phyloP scores from a whole-genome alignment of 92 coral and sea anemone species.

The Chrysogorgia sp. region DNA sequence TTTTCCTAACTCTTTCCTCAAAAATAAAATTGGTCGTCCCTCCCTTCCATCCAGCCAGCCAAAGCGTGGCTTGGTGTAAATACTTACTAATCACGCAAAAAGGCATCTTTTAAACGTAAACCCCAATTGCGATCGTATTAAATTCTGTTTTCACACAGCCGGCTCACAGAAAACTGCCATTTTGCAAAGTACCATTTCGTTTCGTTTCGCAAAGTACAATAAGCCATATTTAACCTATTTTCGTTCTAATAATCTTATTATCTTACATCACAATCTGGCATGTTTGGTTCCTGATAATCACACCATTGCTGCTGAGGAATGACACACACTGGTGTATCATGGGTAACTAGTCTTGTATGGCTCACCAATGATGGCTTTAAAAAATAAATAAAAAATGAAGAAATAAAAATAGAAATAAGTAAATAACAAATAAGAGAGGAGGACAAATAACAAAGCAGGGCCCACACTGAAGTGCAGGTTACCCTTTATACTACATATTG shows the following conservation, averaged over 20 bases:
- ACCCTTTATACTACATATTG: no score
- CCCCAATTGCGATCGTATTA: no score
- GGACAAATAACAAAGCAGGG: neutral
- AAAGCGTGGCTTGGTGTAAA: no score
- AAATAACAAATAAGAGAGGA: neutral
- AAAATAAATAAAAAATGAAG: neutral
- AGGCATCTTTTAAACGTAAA: no score
- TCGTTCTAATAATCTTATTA: neutral
- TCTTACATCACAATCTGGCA: constrained; percentile 97
- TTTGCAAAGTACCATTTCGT: neutral
- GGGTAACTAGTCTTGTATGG: constrained; percentile 79
- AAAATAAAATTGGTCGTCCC: no score
- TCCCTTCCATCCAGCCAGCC: no score
- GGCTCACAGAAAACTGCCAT: no score
- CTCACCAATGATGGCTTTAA: constrained; percentile 89
- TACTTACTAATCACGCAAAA: no score
- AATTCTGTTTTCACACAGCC: no score
- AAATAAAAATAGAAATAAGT: neutral
- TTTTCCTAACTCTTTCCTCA: no score
- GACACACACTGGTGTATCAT: constrained; percentile 92
- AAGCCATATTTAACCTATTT: no score
- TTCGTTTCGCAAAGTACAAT: neutral
- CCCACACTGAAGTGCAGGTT: no score
- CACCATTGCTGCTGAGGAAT: constrained; percentile 88
- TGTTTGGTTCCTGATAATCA: constrained; percentile 86